Evolutionary conservation across 2,113 vertebrate genomes (phyloP).

Genomic region (Sylvietta virens): DNA sequence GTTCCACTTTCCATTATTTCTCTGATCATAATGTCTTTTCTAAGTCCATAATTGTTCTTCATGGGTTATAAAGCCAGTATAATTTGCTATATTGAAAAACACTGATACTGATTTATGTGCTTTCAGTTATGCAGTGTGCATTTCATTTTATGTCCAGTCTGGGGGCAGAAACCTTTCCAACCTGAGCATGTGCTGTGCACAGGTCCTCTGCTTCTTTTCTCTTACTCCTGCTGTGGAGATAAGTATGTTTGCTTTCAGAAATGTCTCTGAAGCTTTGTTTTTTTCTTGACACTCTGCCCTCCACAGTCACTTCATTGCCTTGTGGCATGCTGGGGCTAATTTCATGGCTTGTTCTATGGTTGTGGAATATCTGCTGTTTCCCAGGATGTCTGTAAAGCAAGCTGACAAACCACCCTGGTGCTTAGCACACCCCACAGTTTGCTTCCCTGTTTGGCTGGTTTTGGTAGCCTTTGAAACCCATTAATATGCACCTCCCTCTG

Average conservation of each 20-base stretch:
- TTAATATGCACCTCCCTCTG: neutral
- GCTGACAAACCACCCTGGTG: neutral
- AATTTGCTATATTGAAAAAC: conserved; percentile 23
- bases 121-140: neutral
- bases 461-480: neutral
- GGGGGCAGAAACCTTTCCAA: neutral
- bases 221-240: neutral
- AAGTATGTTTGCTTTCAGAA: neutral
- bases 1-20: neutral
- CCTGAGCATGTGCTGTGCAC: neutral
- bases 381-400: neutral
- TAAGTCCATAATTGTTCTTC: conserved; percentile 56
- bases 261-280: neutral
- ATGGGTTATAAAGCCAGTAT: conserved; percentile 28
- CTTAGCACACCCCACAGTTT: neutral
- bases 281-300: neutral
- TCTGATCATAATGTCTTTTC: neutral
- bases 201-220: neutral
- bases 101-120: neutral
- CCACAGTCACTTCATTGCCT: neutral
- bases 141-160: neutral
- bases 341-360: neutral
- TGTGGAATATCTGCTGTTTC: neutral
- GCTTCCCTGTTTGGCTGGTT: neutral
- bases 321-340: neutral